A percentile compares a stretch with the other conserved stretches of the same genome.
phyloP scores from a whole-genome alignment of 1,140 invertebrate species.

The Heliconius hewitsoni region DNA sequence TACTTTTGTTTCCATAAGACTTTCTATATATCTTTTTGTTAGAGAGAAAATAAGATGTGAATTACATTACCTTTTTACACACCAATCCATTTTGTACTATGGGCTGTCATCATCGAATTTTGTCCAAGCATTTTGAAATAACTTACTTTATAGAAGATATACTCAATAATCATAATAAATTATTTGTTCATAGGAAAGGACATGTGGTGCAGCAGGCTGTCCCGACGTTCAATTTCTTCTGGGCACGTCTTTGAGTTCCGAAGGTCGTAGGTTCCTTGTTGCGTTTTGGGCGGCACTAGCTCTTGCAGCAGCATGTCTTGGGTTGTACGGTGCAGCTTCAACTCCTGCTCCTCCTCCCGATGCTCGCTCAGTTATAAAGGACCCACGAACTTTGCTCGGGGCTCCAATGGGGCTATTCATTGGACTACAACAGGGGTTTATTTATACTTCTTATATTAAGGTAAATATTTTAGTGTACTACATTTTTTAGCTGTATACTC shows the following conservation, averaged over 20 bases:
- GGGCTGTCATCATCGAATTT: too few relatives aligned
- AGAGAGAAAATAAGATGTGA: background rate
- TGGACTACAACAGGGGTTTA: slow-evolving; percentile 88
- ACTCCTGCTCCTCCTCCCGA: slow-evolving; percentile 72
- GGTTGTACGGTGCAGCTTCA: slow-evolving; percentile 52
- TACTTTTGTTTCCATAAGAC: background rate
- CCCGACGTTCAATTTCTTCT: slow-evolving; percentile 58
- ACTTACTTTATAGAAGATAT: too few relatives aligned
- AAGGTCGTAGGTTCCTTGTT: slow-evolving; percentile 71
- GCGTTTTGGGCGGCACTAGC: slow-evolving; percentile 81
- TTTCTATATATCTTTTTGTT: background rate
- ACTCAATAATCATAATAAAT: background rate
- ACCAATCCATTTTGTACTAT: too few relatives aligned
- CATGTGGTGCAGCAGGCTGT: slow-evolving; percentile 71
- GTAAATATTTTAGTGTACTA: slow-evolving; percentile 60
- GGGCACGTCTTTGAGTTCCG: slow-evolving; percentile 65
- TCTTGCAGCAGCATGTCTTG: slow-evolving; percentile 62
- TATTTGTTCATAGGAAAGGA: slow-evolving; percentile 55
- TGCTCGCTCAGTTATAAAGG: slow-evolving; percentile 70
- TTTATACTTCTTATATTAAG: slow-evolving; percentile 87
- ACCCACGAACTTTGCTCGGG: slow-evolving; percentile 82
- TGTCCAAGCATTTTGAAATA: too few relatives aligned
- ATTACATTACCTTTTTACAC: too few relatives aligned
- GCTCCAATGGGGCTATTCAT: slow-evolving; percentile 86
- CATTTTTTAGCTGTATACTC: background rate